A percentile compares a stretch with the other conserved stretches of the same genome.
Conservation (phyloP, 2,888 invertebrate species). For the Noctua comes region DNA sequence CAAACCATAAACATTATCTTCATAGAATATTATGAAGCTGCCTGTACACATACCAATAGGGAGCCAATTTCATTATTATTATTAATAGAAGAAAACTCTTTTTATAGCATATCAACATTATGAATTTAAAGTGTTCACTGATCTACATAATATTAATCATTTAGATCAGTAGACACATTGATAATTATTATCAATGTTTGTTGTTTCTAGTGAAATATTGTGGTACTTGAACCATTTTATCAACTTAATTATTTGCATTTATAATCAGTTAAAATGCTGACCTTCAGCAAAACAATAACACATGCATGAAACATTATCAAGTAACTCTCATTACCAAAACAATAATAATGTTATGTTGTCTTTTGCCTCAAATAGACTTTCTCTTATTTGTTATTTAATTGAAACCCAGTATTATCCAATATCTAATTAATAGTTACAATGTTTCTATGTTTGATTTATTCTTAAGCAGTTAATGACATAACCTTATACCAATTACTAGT, state of each 20-base stretch:
- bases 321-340: neutral
- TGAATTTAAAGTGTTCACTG: neutral
- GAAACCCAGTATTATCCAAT: neutral
- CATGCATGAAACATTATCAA: neutral
- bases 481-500: neutral
- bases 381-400: constrained; percentile 3
- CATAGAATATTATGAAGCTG: neutral
- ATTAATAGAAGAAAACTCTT: neutral
- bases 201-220: constrained; percentile 26
- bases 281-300: constrained; percentile 12
- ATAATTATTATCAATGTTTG: constrained; percentile 36
- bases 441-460: neutral
- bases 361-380: constrained; percentile 1
- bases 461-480: neutral
- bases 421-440: neutral
- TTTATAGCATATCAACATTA: neutral
- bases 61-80: neutral
- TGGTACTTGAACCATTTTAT: constrained; percentile 17
- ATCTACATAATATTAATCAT: constrained; percentile 32
- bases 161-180: constrained; percentile 26
- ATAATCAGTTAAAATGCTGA: constrained; percentile 38
- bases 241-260: constrained; percentile 31
- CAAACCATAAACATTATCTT: neutral
- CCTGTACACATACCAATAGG: neutral
- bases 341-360: constrained; percentile 9